Conservation (phyloP, 2,113 vertebrate genomes). For the Symphodus melops region DNA sequence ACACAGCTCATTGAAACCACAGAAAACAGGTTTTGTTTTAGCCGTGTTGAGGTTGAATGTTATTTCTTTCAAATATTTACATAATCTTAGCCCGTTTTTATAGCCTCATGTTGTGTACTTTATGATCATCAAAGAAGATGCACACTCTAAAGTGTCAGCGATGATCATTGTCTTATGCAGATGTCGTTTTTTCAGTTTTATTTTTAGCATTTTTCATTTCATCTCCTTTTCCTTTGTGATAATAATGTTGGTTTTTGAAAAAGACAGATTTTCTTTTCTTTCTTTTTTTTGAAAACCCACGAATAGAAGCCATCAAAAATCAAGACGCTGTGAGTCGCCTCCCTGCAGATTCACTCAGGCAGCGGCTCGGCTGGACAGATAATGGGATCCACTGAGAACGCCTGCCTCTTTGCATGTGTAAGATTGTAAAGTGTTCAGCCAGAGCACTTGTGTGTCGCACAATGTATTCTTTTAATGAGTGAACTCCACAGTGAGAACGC, state of each 20-base stretch:
- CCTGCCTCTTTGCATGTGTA: conserved; percentile 10
- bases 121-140: neutral
- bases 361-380: conserved; percentile 19
- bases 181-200: conserved; percentile 13
- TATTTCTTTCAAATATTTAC: neutral
- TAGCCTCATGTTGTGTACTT: conserved; percentile 5
- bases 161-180: neutral
- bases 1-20: neutral
- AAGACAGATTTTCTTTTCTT: neutral
- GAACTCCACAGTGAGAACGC: conserved; percentile 15
- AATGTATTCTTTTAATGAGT: conserved; percentile 44
- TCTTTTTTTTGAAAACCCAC: neutral
- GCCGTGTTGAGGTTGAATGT: neutral
- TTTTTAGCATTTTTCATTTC: conserved; percentile 7
- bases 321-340: conserved; percentile 17
- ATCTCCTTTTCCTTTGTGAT: conserved; percentile 21
- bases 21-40: neutral
- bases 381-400: conserved; percentile 28
- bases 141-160: neutral
- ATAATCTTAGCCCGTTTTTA: conserved; percentile 15
- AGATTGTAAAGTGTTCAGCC: conserved; percentile 23
- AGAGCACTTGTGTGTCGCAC: conserved; percentile 32
- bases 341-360: conserved; percentile 18
- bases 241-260: conserved; percentile 6
- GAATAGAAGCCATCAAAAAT: conserved; percentile 24